These are phyloP conservation scores for Gortyna flavago DNA, from an alignment of 2,888 invertebrate species.

Conservation along the genomic window DNA sequence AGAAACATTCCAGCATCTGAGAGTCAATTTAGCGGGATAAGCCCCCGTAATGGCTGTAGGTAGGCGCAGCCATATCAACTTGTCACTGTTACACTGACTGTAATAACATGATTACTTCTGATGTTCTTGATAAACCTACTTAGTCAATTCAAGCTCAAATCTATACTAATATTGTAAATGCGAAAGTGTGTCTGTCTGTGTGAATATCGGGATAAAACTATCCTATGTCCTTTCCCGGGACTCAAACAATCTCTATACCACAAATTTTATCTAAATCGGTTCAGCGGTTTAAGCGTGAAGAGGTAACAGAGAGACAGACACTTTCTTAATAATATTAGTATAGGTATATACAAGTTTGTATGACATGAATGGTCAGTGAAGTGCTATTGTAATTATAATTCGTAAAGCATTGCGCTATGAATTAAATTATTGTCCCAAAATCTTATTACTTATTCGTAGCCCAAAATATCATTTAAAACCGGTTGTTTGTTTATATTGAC, in stretches of 20 bases:
- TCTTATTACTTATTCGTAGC: no score
- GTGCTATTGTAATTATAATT: background rate
- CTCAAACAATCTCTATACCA: no score
- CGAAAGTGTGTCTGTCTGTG: no score
- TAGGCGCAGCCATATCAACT: conserved; percentile 42
- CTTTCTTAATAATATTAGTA: no score
- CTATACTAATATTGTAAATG: no score
- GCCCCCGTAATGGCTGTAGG: conserved; percentile 27
- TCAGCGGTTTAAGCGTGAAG: no score
- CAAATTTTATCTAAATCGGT: no score
- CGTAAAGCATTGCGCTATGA: background rate
- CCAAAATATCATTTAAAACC: background rate
- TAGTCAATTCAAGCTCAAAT: conserved; percentile 12
- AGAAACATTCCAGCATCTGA: conserved; percentile 3
- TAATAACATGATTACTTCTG: conserved; percentile 24
- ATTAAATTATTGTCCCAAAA: background rate
- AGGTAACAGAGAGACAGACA: no score
- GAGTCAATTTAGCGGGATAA: conserved; percentile 38
- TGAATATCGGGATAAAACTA: no score
- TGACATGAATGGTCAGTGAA: background rate
- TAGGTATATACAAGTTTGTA: background rate
- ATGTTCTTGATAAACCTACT: conserved; percentile 15
- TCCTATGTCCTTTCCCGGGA: no score
- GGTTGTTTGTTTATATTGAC: background rate
- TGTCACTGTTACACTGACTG: conserved; percentile 5